Base-by-base conservation (phyloP, 2,113 vertebrate genomes). In the Plecturocebus donacophilus region DNA sequence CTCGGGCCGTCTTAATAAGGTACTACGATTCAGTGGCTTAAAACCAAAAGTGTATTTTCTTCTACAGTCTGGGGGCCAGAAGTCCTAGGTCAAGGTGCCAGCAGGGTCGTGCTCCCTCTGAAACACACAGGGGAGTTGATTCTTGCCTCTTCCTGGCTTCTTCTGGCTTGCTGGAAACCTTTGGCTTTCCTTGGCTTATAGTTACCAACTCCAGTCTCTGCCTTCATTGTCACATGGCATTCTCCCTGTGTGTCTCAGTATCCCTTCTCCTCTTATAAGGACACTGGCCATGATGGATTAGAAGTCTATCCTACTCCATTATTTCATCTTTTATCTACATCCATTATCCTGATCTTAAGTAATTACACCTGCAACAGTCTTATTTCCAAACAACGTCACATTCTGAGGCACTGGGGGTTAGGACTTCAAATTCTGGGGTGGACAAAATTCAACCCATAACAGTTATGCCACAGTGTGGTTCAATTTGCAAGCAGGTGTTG, bases 371-470 rank as follows among this genome's bases (percentile, higher is more conserved):
- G 16, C 30, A 85, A 35, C 20, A 35, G 42, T 32, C 16, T 61
- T 75, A 30, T 77, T 82, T 45, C 32, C 83, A 92, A 76, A 89
- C 27, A 80, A 90, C 21, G 14, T 84, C 73, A 80, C 84, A 84
- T 77, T 87, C 32, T 40, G 5, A 61, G 20, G 32, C 40, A 25
- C 47, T 49, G 2, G 83, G n/a, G 42, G 4, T 42, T 87, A 85
- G 45, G 54, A 84, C 32, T 81, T 80, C 77, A 88, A 79, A 14
- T 88, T 64, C 4, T 11, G 17, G 38, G 10, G 73, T 5, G 7
- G 35, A 58, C 38, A 82, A 19, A 82, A 75, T 70, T 70, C 54
- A 94, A n/a, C 32, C 23, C n/a, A 3, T 61, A 80, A 35, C 12
- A 27, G 58, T 66, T 45, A 45, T 1, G 0, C 81, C 23, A 21